Evolutionary conservation across 2,888 invertebrate species (phyloP).

Genomic region (Amiota communis): DNA sequence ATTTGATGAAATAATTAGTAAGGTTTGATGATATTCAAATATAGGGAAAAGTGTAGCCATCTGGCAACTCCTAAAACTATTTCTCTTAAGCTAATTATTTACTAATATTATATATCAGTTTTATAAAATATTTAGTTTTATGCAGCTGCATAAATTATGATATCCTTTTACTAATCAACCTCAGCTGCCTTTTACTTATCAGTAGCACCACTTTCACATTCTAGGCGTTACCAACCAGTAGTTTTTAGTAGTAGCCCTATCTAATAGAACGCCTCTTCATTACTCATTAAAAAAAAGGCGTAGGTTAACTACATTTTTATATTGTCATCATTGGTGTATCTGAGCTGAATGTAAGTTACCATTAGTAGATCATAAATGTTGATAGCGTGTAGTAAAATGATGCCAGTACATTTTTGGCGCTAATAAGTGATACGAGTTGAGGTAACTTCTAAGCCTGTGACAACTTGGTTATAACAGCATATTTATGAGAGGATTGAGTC

Average conservation of each 20-base stretch:
- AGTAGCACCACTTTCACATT: not conserved
- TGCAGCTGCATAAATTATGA: constrained; percentile 1
- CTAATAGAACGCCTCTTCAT: not conserved
- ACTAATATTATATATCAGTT: not conserved
- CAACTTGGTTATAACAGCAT: not conserved
- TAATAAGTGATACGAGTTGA: not conserved
- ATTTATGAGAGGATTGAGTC: too few relatives aligned
- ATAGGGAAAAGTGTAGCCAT: not conserved
- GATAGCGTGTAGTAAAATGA: not conserved
- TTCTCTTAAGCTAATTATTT: not conserved
- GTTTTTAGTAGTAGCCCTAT: constrained; percentile 10
- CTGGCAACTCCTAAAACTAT: not conserved
- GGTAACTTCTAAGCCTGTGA: not conserved
- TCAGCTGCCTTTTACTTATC: constrained; percentile 10
- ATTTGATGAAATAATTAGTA: constrained; percentile 28
- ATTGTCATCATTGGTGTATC: constrained; percentile 12
- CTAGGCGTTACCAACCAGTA: constrained; percentile 18
- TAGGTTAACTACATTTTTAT: not conserved
- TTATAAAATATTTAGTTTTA: not conserved
- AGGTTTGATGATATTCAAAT: not conserved
- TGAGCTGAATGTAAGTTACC: not conserved
- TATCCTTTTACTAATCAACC: constrained; percentile 11
- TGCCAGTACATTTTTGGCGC: not conserved
- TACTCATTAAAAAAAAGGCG: not conserved
- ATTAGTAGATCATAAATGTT: constrained; percentile 15